These are phyloP conservation scores for Panulirus ornatus DNA, from an alignment of 1,140 invertebrate species.

Conservation along the genomic window DNA sequence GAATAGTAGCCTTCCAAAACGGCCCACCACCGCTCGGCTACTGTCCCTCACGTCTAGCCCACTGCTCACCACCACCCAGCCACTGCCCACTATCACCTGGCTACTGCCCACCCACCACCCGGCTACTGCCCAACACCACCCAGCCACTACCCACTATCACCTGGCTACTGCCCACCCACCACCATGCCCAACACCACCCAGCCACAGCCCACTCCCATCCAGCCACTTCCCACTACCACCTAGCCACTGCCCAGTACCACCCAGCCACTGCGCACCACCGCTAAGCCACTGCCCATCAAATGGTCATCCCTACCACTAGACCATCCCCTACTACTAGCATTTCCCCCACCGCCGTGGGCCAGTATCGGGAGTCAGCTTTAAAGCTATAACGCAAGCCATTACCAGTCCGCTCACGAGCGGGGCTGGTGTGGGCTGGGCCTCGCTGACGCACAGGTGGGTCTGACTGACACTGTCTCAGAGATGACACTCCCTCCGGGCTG, in stretches of 20 bases:
- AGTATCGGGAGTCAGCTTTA: constrained; percentile 31
- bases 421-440: too few relatives aligned
- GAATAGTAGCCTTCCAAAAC: too few relatives aligned
- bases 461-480: too few relatives aligned
- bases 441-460: too few relatives aligned
- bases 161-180: background rate
- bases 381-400: background rate
- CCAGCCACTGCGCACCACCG: background rate
- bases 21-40: too few relatives aligned
- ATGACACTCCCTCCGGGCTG: too few relatives aligned
- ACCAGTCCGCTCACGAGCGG: background rate
- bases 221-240: background rate
- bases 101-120: background rate
- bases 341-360: background rate
- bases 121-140: background rate
- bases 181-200: background rate
- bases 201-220: background rate
- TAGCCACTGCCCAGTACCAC: background rate
- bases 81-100: background rate
- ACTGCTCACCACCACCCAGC: background rate
- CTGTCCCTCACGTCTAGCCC: too few relatives aligned
- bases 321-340: background rate
- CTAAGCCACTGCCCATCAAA: background rate
- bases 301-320: background rate
- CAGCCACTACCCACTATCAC: background rate